Conservation (phyloP, 2,113 vertebrate species). For the Oreocharis arfaki region DNA sequence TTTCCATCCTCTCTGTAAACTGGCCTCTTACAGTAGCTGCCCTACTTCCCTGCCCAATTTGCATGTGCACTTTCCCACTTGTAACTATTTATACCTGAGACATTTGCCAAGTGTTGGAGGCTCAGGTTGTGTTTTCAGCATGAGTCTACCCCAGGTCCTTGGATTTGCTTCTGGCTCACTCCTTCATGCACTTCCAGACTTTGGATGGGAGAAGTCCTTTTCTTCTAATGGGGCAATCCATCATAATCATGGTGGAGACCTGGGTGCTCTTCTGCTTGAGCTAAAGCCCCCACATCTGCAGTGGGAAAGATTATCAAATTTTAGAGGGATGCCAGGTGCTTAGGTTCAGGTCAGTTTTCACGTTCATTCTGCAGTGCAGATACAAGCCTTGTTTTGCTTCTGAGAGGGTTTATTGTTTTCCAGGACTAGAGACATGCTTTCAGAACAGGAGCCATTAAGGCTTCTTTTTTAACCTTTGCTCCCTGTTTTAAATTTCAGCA, state of each 20-base stretch:
- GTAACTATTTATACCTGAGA: neutral
- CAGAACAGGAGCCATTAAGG: neutral
- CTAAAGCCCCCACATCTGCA: neutral
- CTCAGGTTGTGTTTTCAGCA: neutral
- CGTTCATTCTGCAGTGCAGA: neutral
- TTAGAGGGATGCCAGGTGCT: neutral
- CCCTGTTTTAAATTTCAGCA: neutral
- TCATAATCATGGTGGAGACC: accelerated
- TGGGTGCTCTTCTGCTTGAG: neutral
- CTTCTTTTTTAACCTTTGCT: neutral
- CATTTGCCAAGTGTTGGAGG: neutral
- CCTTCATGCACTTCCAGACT: neutral
- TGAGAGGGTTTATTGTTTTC: neutral
- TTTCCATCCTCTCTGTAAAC: neutral
- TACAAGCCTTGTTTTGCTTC: neutral
- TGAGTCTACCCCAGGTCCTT: neutral
- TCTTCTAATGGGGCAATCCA: accelerated
- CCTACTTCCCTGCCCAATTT: neutral
- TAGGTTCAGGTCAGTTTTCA: neutral
- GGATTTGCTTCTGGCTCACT: neutral
- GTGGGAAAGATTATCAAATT: neutral
- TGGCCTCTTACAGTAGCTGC: neutral
- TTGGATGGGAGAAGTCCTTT: neutral
- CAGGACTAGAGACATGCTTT: neutral
- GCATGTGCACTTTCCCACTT: neutral